Evolutionary conservation across 2,797 vertebrate species (phyloP), one percentile per base, ranked within the genome.

Genomic region (Leptoclinus maculatus): DNA sequence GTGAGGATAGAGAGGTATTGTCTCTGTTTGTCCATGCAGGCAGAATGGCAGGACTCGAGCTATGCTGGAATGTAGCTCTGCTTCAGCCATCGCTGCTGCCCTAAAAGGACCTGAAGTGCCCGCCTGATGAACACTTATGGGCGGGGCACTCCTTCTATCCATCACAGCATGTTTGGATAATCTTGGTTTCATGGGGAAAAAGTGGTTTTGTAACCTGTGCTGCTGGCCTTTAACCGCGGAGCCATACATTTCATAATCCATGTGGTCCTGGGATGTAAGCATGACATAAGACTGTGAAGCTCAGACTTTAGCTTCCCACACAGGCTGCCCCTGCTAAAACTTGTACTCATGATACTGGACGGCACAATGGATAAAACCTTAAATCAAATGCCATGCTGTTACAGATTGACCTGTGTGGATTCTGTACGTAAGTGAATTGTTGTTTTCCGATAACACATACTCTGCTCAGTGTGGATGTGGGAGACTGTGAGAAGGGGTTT

Each of bases 1-100:
- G 79, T 89, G 90, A 89, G 84, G 76, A 90, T 71, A 78, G 74
- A 89, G 83, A 65, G 70, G 71, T 72, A 88, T 87, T 94, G 89
- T 92, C 64, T 85, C 71, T 79, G 78, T 86, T 70, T 83, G 80
- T 83, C 73, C 86, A 72, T 85, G 79, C 67, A 63, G 74, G 78
- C 79, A 86, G 79, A 84, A 68, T 38, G 57, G 83, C 80, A 84
- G 79, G 51, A 79, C 67, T 80, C 72, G 17, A 65, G 79, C 74
- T 49, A 82, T 64, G 41, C 81, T 76, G 88, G 70, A 88, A 78
- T 79, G 78, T 11, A 78, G 59, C 71, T 64, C 29, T 21, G 68
- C 71, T 76, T 14, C 68, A 73, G 70, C 77, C 38, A 41, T 64
- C 11, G 5, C 57, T 70, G 70, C 80, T 85, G 79, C 92, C 89